These are phyloP conservation scores for Champsocephalus esox DNA, from an alignment of 2,797 vertebrate species.

Conservation along the genomic window DNA sequence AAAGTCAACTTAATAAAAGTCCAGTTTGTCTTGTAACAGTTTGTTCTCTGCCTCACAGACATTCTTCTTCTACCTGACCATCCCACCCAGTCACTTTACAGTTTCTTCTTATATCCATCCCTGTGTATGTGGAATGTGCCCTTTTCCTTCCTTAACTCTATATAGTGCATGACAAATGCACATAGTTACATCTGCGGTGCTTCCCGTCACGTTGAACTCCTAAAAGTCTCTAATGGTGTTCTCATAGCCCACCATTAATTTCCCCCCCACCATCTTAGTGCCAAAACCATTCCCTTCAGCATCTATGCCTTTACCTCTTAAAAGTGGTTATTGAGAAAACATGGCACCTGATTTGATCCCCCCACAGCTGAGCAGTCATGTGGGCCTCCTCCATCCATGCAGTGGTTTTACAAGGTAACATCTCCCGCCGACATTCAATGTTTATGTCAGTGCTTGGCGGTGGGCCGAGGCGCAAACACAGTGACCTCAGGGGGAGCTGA, in stretches of 20 bases:
- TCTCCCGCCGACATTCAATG: slow-evolving; percentile 66
- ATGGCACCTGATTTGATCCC: slow-evolving; percentile 47
- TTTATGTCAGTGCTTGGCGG: slow-evolving; percentile 76
- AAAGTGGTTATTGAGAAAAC: slow-evolving; percentile 66
- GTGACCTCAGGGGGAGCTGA: slow-evolving; percentile 68
- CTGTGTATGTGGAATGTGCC: slow-evolving; percentile 47
- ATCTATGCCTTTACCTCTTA: slow-evolving; percentile 35
- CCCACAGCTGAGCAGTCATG: slow-evolving; percentile 47
- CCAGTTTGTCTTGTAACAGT: slow-evolving; percentile 18
- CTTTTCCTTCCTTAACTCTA: slow-evolving; percentile 19
- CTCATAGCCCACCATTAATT: not conserved
- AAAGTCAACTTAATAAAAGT: slow-evolving; percentile 32
- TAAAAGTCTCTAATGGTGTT: slow-evolving; percentile 35
- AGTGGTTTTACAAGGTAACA: slow-evolving; percentile 59
- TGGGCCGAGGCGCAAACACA: slow-evolving; percentile 69
- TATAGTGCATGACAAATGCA: slow-evolving; percentile 23
- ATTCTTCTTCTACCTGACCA: slow-evolving; percentile 24
- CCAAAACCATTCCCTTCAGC: slow-evolving; percentile 36
- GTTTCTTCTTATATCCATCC: slow-evolving; percentile 1
- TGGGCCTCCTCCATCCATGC: slow-evolving; percentile 45
- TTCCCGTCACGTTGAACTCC: slow-evolving; percentile 25
- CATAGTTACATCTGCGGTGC: slow-evolving; percentile 38
- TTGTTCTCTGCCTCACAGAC: slow-evolving; percentile 23
- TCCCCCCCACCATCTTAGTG: slow-evolving; percentile 36
- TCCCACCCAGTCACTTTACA: slow-evolving; percentile 32